Percentiles rank a stretch among this genome's conserved stretches.
phyloP scores from a whole-genome alignment of 2,888 invertebrate species.

The Gortyna flavago region DNA sequence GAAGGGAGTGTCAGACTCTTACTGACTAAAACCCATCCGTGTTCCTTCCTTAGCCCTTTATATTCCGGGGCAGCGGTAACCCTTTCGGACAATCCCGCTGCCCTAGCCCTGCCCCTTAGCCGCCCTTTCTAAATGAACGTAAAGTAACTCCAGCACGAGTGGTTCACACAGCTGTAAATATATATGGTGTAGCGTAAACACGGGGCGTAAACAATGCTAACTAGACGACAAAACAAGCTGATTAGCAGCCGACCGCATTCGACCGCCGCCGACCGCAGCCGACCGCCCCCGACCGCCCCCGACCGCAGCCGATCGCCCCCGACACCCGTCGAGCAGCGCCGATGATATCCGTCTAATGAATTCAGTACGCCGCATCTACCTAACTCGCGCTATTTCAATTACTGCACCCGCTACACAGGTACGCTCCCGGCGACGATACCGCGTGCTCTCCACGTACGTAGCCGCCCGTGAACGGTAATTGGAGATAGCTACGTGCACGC shows the following conservation, averaged over 20 bases:
- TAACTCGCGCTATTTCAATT: conserved; percentile 68
- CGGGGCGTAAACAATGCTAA: conserved; percentile 66
- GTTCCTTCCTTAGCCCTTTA: too few relatives aligned
- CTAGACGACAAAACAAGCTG: conserved; percentile 62
- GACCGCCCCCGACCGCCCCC: conserved; percentile 12
- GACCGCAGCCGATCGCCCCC: conserved; percentile 17
- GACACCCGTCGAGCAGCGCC: conserved; percentile 17
- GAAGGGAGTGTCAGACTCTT: too few relatives aligned
- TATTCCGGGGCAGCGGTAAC: too few relatives aligned
- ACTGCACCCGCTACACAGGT: conserved; percentile 50
- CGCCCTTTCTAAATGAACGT: conserved; percentile 51
- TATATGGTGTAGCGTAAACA: conserved; percentile 29
- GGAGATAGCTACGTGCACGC: conserved; percentile 62
- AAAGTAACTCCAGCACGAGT: conserved; percentile 23
- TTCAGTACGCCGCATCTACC: conserved; percentile 57
- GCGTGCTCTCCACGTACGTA: conserved; percentile 52
- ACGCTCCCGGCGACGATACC: conserved; percentile 32
- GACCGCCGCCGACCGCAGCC: conserved; percentile 15
- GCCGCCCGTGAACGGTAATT: conserved; percentile 56
- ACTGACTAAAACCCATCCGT: too few relatives aligned
- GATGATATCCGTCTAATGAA: conserved; percentile 67
- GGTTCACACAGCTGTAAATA: conserved; percentile 36
- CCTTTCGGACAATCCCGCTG: too few relatives aligned
- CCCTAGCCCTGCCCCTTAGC: conserved; percentile 44
- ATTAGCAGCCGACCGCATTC: conserved; percentile 44